phyloP scores from a whole-genome alignment of 2,888 invertebrate species.

The Cistogaster globosa region DNA sequence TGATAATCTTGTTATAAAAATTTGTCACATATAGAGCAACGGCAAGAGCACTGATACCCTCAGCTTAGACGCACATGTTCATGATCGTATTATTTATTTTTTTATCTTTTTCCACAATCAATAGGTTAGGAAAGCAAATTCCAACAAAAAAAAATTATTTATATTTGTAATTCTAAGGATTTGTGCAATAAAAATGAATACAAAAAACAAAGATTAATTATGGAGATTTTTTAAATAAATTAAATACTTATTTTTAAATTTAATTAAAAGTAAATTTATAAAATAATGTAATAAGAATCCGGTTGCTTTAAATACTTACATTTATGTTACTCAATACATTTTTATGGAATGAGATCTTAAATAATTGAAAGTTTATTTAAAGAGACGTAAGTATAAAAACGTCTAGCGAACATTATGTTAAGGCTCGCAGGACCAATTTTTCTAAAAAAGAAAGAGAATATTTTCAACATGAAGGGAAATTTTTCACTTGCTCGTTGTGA shows the following conservation, averaged over 20 bases:
- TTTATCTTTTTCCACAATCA: conserved; percentile 44
- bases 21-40: conserved; percentile 69
- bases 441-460: too few relatives aligned
- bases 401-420: too few relatives aligned
- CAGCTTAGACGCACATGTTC: conserved; percentile 54
- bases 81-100: conserved; percentile 46
- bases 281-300: neutral
- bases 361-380: too few relatives aligned
- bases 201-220: conserved; percentile 14
- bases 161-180: conserved; percentile 43
- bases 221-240: conserved; percentile 13
- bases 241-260: conserved; percentile 5
- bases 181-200: conserved; percentile 4
- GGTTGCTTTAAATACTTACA: too few relatives aligned
- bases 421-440: too few relatives aligned
- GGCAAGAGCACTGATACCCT: conserved; percentile 8
- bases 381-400: too few relatives aligned
- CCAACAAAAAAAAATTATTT: conserved; percentile 29
- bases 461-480: too few relatives aligned
- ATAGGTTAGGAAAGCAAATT: conserved; percentile 21
- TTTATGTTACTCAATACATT: too few relatives aligned
- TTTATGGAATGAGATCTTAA: too few relatives aligned
- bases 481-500: too few relatives aligned
- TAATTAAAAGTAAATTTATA: conserved; percentile 1
- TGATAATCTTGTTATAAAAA: conserved; percentile 71